Evolutionary conservation across 2,797 vertebrate genomes (phyloP), one percentile per base, ranked within the genome.

Genomic region (Rhinichthys osculus): DNA sequence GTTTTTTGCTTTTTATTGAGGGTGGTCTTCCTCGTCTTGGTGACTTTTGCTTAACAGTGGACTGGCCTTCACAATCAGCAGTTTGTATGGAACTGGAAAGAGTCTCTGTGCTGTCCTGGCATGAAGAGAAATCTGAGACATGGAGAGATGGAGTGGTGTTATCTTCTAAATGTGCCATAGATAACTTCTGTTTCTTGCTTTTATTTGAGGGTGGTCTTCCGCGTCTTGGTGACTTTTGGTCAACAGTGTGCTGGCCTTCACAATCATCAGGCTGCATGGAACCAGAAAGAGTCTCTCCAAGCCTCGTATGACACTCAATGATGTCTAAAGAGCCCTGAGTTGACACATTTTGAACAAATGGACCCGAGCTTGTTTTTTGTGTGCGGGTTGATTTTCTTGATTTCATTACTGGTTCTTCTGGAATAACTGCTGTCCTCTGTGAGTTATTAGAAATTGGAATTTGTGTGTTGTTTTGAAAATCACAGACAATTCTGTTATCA

Each of bases 371-470:
- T 8, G 40, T 73, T 73, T 78, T 85, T 72, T 57, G 66, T 78
- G 57, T 57, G 2, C 79, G 10, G 50, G 35, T 5, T 82, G 78
- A 86, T 77, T 72, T 87, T 87, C 86, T 80, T 79, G 44, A 74
- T 62, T 38, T 73, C 3, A 50, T 30, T 14, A 47, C 35, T 30
- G 27, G 30, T 40, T 84, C 38, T 14, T 84, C 77, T 62, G 64
- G 17, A 47, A 23, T 54, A 10, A 70, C 40, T 30, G 33, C 35
- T n/a, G 6, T 67, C 19, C 17, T 79, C 2, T 30, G 17, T 44
- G 50, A n/a, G n/a, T 66, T 30, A 21, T 66, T 64, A 42, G 54
- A 74, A 47, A 47, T 13, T 23, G 38, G 3, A 69, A 38, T 66
- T 47, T 83, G 67, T 13, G 38, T 30, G 70, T 57, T 57, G 27